Conservation (phyloP, 2,888 invertebrate species). For the Leucozona laternaria region DNA sequence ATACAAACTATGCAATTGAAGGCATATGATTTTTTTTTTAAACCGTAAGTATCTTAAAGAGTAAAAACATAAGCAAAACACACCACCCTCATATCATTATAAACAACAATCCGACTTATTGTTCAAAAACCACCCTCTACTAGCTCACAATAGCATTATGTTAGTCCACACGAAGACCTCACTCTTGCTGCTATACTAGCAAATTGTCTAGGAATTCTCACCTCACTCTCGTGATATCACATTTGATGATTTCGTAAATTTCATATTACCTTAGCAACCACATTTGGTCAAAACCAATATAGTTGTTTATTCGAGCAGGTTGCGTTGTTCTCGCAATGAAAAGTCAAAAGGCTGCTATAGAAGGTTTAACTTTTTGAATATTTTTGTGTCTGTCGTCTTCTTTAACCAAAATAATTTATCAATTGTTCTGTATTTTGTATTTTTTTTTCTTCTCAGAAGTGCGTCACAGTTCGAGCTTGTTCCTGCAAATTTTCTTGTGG, state of each 20-base stretch:
- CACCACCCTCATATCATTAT: conserved; percentile 13
- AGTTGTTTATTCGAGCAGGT: conserved; percentile 58
- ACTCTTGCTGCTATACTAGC: conserved; percentile 1
- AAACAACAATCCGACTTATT: conserved; percentile 13
- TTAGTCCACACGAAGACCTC: conserved; percentile 43
- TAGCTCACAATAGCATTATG: conserved; percentile 39
- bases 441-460: conserved; percentile 76
- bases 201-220: conserved; percentile 33
- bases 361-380: conserved; percentile 55
- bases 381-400: conserved; percentile 7
- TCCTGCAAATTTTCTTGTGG: conserved; percentile 93
- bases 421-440: background rate
- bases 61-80: conserved; percentile 16
- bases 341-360: conserved; percentile 60
- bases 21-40: conserved; percentile 1
- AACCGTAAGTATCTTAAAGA: conserved; percentile 30
- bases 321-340: conserved; percentile 57
- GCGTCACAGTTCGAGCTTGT: conserved; percentile 84
- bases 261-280: conserved; percentile 58
- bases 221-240: conserved; percentile 8
- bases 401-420: conserved; percentile 16
- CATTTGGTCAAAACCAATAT: conserved; percentile 55
- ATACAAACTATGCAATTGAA: background rate
- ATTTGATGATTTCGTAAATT: background rate
- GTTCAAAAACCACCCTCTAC: conserved; percentile 16